Evolutionary conservation across 2,113 vertebrate genomes (phyloP).

Genomic region (Thermophis baileyi): DNA sequence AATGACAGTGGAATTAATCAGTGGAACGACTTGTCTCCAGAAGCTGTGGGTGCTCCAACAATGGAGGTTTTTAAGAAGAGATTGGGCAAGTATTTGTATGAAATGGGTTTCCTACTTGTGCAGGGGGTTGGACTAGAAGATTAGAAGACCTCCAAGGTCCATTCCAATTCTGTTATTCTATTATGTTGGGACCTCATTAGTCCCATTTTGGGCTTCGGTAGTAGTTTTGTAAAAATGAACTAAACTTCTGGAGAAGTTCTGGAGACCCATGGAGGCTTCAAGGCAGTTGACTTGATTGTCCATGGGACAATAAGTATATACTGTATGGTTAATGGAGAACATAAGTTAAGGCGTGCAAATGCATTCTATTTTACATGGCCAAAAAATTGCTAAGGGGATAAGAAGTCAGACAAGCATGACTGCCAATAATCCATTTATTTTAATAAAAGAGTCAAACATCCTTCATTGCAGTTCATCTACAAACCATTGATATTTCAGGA

Average conservation of each 20-base stretch:
- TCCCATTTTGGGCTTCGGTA: neutral
- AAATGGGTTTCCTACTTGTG: neutral
- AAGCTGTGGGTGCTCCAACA: neutral
- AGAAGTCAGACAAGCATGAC: neutral
- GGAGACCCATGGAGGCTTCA: neutral
- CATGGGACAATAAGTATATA: neutral
- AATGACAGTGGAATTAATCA: neutral
- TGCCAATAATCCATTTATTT: constrained; percentile 48
- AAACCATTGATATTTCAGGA: constrained; percentile 58
- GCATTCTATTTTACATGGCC: neutral
- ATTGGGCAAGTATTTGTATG: neutral
- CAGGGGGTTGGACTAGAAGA: neutral
- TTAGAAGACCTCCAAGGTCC: neutral
- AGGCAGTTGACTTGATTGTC: neutral
- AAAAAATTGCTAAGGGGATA: neutral
- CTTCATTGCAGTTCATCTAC: constrained; percentile 28
- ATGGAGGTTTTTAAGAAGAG: neutral
- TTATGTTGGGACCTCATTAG: neutral
- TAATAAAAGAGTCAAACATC: constrained; percentile 53
- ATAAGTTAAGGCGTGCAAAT: neutral
- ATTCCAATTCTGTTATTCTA: neutral
- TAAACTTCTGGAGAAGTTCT: neutral
- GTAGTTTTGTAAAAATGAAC: neutral
- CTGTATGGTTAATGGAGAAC: neutral
- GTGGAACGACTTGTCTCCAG: neutral